phyloP scores from a whole-genome alignment of 2,113 vertebrate genomes.

The Zootoca vivipara region DNA sequence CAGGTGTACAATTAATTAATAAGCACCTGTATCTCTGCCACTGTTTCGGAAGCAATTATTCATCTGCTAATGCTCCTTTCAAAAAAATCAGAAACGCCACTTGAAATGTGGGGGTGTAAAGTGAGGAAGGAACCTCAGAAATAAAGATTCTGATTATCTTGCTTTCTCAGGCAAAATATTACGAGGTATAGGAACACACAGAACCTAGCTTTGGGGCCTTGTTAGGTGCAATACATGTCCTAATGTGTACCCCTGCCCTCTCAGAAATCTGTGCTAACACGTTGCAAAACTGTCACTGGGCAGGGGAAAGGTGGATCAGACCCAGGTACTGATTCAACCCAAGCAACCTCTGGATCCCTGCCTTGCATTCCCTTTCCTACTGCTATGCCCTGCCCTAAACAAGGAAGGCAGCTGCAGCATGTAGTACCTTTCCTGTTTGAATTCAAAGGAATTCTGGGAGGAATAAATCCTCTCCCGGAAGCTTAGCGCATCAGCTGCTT shows the following conservation, averaged over 20 bases:
- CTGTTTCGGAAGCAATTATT: not conserved
- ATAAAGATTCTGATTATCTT: too few species aligned
- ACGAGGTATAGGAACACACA: not conserved
- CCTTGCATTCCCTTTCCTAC: fast-evolving
- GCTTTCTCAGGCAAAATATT: not conserved
- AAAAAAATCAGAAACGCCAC: not conserved
- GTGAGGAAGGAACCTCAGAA: too few species aligned
- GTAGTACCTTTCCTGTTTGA: fast-evolving
- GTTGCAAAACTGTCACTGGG: not conserved
- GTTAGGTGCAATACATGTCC: not conserved
- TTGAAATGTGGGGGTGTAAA: not conserved
- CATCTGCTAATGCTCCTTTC: not conserved
- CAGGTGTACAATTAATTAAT: too few species aligned
- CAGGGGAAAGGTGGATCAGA: not conserved
- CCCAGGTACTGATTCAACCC: not conserved
- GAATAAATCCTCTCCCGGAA: not conserved
- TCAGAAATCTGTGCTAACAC: not conserved
- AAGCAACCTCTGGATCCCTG: not conserved
- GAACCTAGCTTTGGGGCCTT: not conserved
- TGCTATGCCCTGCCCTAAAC: fast-evolving
- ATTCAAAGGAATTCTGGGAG: not conserved
- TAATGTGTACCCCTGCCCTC: not conserved
- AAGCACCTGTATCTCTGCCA: too few species aligned
- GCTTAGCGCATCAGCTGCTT: not conserved
- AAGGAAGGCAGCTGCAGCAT: fast-evolving